Conservation (phyloP, 2,888 invertebrate species). For the Ernsta delagoae region DNA sequence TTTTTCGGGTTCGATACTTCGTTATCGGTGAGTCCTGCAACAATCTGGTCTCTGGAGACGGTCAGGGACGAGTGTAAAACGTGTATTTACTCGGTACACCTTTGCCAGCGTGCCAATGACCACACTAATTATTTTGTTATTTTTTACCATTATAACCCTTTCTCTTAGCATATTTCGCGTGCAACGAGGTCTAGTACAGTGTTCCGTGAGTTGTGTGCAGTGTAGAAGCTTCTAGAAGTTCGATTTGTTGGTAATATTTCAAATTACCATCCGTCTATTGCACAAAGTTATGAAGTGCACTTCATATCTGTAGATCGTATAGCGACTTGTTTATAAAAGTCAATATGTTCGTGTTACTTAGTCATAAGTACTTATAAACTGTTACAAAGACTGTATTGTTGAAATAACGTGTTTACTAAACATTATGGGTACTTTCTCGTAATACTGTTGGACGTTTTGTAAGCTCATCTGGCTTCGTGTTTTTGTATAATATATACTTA, state of each 20-base stretch:
- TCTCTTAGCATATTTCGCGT: conserved; percentile 22
- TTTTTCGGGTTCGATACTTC: conserved; percentile 94
- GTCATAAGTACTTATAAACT: conserved; percentile 34
- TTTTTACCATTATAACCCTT: conserved; percentile 36
- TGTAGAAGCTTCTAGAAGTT: conserved; percentile 17
- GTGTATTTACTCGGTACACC: conserved; percentile 19
- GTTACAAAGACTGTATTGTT: conserved; percentile 5
- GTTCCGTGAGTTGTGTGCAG: not conserved
- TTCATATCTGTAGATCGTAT: conserved; percentile 25
- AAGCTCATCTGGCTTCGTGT: too few relatives aligned
- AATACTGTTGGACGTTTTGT: not conserved
- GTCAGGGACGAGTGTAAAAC: not conserved
- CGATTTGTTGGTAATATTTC: conserved; percentile 16
- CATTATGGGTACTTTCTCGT: not conserved
- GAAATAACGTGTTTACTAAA: not conserved
- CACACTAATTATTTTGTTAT: conserved; percentile 45
- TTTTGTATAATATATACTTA: too few relatives aligned
- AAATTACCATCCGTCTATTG: conserved; percentile 21
- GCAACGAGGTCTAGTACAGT: not conserved
- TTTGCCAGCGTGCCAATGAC: conserved; percentile 70
- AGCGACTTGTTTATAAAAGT: conserved; percentile 34
- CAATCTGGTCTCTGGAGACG: conserved; percentile 28
- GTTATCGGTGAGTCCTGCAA: conserved; percentile 88
- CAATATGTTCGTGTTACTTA: conserved; percentile 31
- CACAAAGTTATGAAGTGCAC: conserved; percentile 26